Base-by-base conservation (phyloP, 2,113 vertebrate species). In the Ceuthmochares aereus region DNA sequence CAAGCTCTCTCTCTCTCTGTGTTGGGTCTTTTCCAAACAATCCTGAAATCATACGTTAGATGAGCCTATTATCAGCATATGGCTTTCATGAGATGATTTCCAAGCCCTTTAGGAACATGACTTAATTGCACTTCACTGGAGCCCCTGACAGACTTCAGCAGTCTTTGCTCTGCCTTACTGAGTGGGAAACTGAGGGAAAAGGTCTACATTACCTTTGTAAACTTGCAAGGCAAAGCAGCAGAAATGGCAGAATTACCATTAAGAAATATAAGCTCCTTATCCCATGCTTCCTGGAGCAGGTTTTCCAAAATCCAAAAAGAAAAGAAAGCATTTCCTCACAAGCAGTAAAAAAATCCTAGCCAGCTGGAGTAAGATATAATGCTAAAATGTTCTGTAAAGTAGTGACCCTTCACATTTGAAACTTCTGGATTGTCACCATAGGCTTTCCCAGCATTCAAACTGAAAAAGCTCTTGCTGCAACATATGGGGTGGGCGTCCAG, bases 11-110 rank as follows among this genome's bases (percentile, higher is more conserved):
- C 42, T 63, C 68, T 58, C 42, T 69, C 74, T 88, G 78, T 32
- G 9, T 0, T 77, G 82, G 51, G 82, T 91, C 68, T 56, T 70
- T 88, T 94, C 91, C 91, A 92, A 90, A 79, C n/a, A 84, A 69
- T 49, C 56, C 59, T 78, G 69, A 94, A 92, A 79, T 58, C 84
- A 78, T 91, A 34, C n/a, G 45, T 70, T 63, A 63, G 90, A 94
- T 67, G 67, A 93, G 82, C 59, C 55, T 49, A 55, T 0, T 43
- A 88, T 43, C 90, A 77, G 60, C 95, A 95, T 51, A 91, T 84
- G 87, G 87, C 92, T 97, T 93, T 93, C 95, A 94, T 93, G 93
- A 95, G 92, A 79, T 66, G 43, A 91, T 90, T 80, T 87, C 82
- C 82, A 74, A 80, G 78, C 69, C 40, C 70, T 73, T 96, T n/a